Evolutionary conservation across 2,888 invertebrate genomes (phyloP), one percentile per base, ranked within the genome.

Genomic region (Panzeria rudis): DNA sequence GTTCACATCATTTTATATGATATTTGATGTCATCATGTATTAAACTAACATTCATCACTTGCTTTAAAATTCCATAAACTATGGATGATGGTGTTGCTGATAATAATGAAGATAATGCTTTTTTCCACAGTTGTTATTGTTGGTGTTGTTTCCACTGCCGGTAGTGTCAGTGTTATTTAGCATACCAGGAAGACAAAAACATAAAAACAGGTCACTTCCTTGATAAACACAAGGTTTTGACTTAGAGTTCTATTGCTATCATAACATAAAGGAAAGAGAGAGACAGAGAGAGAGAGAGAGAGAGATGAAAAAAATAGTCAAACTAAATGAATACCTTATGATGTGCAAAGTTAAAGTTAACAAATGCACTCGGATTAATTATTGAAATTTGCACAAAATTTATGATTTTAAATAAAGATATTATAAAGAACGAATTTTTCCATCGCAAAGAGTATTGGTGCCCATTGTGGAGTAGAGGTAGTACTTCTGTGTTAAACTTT

Each of bases 41-140:
- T 85, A 82, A 85, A 82, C 68, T 54, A 73, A 75, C 81, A 82
- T 85, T 85, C 73, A 85, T 85, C 84, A 85, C 81, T 73, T 78
- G 66, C 64, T 56, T 76, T 69, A 56, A 61, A 69, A 79, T 66
- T 72, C 61, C 66, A 64, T 59, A 66, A 59, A 84, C 73, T 62
- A 68, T 64, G n/a, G 59, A 78, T 72, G 71, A 78, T 73, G 73
- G 62, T 56, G 61, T 52, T 69, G 38, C n/a, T 62, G 56, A 56
- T 72, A 52, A 76, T 71, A 35, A 72, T 29, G 41, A 61, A 61
- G 44, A 56, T 80, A 66, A 35, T 56, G 56, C 47, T 64, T 52
- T 54, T 32, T 71, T 54, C 23, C 38, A 50, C 32, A 54, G 56
- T 13, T 79, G 50, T n/a, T 68, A 44, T 52, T 41, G 20, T 47